These are phyloP conservation scores for Engraulis encrasicolus DNA, from an alignment of 2,113 vertebrate species.

Conservation along the genomic window DNA sequence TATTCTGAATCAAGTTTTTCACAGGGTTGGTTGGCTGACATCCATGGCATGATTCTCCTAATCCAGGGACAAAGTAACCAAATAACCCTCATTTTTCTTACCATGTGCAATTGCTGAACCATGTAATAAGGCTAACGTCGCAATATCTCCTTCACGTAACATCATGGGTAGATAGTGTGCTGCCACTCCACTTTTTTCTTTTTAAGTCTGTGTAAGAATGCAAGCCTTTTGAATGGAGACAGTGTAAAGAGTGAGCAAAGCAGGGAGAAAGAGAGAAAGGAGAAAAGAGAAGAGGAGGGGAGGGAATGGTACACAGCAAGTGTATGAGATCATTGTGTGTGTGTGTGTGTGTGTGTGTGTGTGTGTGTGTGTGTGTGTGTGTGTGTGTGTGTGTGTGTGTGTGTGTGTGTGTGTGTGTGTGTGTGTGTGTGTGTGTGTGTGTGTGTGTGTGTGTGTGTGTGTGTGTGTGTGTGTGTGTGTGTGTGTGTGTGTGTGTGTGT, in stretches of 20 bases:
- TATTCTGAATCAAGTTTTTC: too few species aligned
- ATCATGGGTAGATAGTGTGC: not conserved
- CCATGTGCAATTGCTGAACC: not conserved
- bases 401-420: too few species aligned
- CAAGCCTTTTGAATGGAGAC: too few species aligned
- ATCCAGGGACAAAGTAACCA: slow-evolving; percentile 2
- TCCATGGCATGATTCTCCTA: not conserved
- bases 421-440: too few species aligned
- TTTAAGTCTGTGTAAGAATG: not conserved
- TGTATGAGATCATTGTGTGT: too few species aligned
- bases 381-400: too few species aligned
- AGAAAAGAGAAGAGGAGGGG: not conserved
- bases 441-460: too few species aligned
- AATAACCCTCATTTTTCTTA: not conserved
- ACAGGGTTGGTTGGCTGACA: slow-evolving; percentile 5
- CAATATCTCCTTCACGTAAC: not conserved
- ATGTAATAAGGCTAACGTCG: not conserved
- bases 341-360: too few species aligned
- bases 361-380: too few species aligned
- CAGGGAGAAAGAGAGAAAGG: slow-evolving; percentile 34
- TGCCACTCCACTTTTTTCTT: not conserved
- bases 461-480: too few species aligned
- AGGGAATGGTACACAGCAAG: slow-evolving; percentile 11
- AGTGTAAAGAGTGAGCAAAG: not conserved
- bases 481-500: too few species aligned